These are phyloP conservation scores for Cynopterus sphinx DNA, from an alignment of 2,797 vertebrate species.

Conservation along the genomic window DNA sequence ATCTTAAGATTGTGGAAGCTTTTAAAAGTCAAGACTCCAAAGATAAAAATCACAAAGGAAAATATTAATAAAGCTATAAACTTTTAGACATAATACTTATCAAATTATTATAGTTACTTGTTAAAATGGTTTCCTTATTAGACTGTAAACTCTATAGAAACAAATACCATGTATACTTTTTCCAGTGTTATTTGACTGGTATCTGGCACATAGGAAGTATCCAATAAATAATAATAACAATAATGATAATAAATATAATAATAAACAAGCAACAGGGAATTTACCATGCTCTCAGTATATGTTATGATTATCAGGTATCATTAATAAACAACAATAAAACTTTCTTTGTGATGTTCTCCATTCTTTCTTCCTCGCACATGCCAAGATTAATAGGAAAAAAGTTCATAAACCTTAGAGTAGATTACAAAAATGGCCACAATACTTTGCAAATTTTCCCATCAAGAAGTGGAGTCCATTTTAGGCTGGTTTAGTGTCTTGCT, in stretches of 20 bases:
- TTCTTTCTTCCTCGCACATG: conserved; percentile 78
- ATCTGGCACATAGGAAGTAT: neutral
- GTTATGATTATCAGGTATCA: neutral
- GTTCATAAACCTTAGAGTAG: conserved; percentile 62
- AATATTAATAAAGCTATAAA: neutral
- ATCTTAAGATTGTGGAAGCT: neutral
- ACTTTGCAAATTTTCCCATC: neutral
- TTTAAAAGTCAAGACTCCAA: conserved; percentile 22
- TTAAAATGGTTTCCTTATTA: conserved; percentile 1
- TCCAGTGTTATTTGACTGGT: neutral
- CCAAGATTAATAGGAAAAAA: conserved; percentile 78
- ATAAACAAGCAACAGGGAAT: neutral
- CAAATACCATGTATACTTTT: neutral
- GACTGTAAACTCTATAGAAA: neutral
- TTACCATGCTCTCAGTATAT: neutral
- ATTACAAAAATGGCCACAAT: neutral
- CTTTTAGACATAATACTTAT: neutral
- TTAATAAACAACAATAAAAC: conserved; percentile 54
- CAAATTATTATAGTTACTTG: neutral
- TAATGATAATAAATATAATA: neutral
- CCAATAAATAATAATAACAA: conserved; percentile 72
- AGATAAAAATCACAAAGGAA: conserved; percentile 37
- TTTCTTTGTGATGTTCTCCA: conserved; percentile 70
- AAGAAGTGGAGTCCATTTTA: neutral
- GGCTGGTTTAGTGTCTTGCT: neutral